Base-by-base conservation (phyloP, 1,140 invertebrate species). In the Neodiprion virginianus region DNA sequence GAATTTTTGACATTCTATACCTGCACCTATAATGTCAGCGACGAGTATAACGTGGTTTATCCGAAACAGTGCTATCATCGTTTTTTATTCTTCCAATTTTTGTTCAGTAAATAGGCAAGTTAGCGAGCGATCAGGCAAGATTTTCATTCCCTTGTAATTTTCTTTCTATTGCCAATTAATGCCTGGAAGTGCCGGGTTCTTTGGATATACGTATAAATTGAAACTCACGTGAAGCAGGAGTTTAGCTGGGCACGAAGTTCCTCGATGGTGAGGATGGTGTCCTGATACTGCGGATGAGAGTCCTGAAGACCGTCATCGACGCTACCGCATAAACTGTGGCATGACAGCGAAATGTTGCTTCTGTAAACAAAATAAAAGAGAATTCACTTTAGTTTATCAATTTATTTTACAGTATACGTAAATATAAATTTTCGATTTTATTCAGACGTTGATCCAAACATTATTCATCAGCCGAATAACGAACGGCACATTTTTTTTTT, bases 191-290 rank as follows among this genome's bases (percentile, higher is more conserved):
- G 17, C 5, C 28, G 5, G 28, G 28, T 40, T 40, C 28, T 40
- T 40, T 40, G 1, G 28, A 40, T 5, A 40, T 40, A 4, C 28
- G 28, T 40, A 40, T 40, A 40, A 40, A 40, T 40, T 40, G 48
- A 74, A 49, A 90, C 90, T 91, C 81, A 92, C 86, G 92, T 93
- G 83, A 94, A 94, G 83, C 94, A 95, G 70, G 93, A 94, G 81
- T 92, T 92, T 76, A 94, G 88, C 79, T 94, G 93, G 65, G 91
- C 89, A 70, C 93, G 90, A 72, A 95, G 85, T 81, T 94, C 93
- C 85, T 95, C 94, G 76, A 95, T 93, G 49, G 93, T 94, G 72
- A 94, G 83, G 72, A 90, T 89, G 17, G 88, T 86, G 68, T 90
- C 89, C 74, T 88, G 84, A 70, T 88, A 88, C 66, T 88, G 87